Base-by-base conservation (phyloP, 2,797 vertebrate genomes). In the Petrocephalus sullivani region DNA sequence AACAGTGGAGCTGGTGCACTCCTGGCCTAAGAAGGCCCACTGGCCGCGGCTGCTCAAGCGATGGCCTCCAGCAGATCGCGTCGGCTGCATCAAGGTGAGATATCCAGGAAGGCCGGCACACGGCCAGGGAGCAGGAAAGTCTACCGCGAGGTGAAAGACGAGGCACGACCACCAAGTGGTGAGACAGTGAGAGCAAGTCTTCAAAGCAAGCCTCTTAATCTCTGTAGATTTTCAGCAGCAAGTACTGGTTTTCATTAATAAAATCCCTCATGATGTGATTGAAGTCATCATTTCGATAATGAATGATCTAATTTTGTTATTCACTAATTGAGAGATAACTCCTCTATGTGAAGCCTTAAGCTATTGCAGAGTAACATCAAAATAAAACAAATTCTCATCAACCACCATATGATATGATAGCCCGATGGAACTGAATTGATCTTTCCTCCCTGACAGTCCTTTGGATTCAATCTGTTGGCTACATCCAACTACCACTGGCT, bases 401-500 rank as follows among this genome's bases (percentile, higher is more conserved):
- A 61, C 57, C 14, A 33, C 12, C 60, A 86, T 86, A 28, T 41
- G 37, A 56, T 7, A 33, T 28, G 53, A 56, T 86, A 41, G 10
- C 5, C 12, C 41, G 37, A 19, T 67, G 56, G n/a, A 37, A 53
- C 4, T 56, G 41, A 71, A 67, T 46, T n/a, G 0, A 54, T 88
- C 12, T 83, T 46, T 21, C 8, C 67, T 1, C 19, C 84, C 84
- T 85, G 46, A 28, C 91, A 97, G 97, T 97, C 96, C 0, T 95
- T 97, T 84, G 97, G 97, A 9, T 97, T 96, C 0, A 94, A 95
- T 92, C 92, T 97, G 57, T 87, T 96, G 93, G 96, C 96, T 87
- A 93, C 92, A 0, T 96, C 96, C 9, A 94, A 90, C 91, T 97
- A 97, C 8, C 96, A 97, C 94, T 97, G 97, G 96, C 94, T 96